Percentiles rank a stretch among this genome's conserved stretches.
Conservation (phyloP, 2,888 invertebrate species). For the Sarcophaga caerulescens region DNA sequence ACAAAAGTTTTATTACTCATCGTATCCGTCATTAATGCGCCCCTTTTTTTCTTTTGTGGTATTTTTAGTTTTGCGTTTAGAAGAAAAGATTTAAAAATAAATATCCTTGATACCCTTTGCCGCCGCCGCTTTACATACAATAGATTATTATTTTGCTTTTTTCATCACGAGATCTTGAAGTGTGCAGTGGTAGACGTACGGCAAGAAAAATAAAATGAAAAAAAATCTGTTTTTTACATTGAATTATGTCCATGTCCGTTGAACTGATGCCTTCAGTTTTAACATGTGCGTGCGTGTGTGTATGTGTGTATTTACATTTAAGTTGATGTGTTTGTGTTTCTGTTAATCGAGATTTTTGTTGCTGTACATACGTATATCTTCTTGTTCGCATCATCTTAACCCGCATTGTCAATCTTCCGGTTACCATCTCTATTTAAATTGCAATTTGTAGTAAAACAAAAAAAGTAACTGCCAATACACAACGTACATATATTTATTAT, state of each 20-base stretch:
- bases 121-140: neutral
- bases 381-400: constrained; percentile 28
- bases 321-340: neutral
- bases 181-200: constrained; percentile 10
- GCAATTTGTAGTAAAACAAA: constrained; percentile 15
- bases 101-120: constrained; percentile 60
- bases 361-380: constrained; percentile 12
- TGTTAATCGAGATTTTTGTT: constrained; percentile 24
- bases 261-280: constrained; percentile 28
- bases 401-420: constrained; percentile 54
- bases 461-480: neutral
- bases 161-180: constrained; percentile 7
- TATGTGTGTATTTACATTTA: neutral
- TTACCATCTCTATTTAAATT: constrained; percentile 41
- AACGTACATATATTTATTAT: neutral
- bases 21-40: constrained; percentile 20
- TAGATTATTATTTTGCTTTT: constrained; percentile 17
- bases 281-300: neutral
- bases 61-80: constrained; percentile 58
- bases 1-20: constrained; percentile 59
- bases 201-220: constrained; percentile 12
- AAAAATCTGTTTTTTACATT: constrained; percentile 18
- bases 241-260: constrained; percentile 36
- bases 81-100: constrained; percentile 60
- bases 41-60: constrained; percentile 42